Percentiles rank a stretch among this genome's conserved stretches.
Conservation (phyloP, 1,140 invertebrate genomes). For the Araneus ventricosus region DNA sequence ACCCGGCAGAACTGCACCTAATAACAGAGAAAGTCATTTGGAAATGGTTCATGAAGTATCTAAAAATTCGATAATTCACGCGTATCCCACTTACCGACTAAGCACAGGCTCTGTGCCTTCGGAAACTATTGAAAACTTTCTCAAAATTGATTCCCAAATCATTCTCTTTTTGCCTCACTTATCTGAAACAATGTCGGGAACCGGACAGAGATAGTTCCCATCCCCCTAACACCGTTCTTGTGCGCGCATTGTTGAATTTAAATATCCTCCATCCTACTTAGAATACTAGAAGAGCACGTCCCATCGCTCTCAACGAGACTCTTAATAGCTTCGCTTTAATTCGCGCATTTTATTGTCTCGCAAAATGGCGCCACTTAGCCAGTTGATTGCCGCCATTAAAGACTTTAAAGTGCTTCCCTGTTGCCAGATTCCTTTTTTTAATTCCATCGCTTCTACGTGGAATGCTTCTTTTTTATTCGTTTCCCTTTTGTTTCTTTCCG, state of each 20-base stretch:
- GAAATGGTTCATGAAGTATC: slow-evolving; percentile 9
- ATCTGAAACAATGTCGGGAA: slow-evolving; percentile 32
- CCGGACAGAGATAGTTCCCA: slow-evolving; percentile 8
- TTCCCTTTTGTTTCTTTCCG: not conserved
- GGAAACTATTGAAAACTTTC: slow-evolving; percentile 12
- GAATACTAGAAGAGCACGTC: slow-evolving; percentile 2
- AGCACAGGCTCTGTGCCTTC: no score
- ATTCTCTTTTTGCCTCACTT: slow-evolving; percentile 39
- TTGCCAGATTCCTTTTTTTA: slow-evolving; percentile 38
- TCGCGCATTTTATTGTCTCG: slow-evolving; percentile 63
- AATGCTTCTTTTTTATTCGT: not conserved
- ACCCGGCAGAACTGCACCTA: not conserved
- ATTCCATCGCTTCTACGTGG: not conserved
- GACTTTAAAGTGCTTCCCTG: slow-evolving; percentile 56
- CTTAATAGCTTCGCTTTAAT: slow-evolving; percentile 55
- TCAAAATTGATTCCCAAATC: slow-evolving; percentile 28
- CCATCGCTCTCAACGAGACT: slow-evolving; percentile 25
- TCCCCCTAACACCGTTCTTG: not conserved
- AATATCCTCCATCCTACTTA: slow-evolving; percentile 43
- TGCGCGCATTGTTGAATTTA: slow-evolving; percentile 47
- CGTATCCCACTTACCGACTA: not conserved
- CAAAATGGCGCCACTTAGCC: slow-evolving; percentile 57
- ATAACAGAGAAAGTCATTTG: slow-evolving; percentile 4
- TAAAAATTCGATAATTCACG: slow-evolving; percentile 29
- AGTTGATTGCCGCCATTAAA: slow-evolving; percentile 61